Base-by-base conservation (phyloP, 2,888 invertebrate genomes). In the Oegoconia quadripuncta region DNA sequence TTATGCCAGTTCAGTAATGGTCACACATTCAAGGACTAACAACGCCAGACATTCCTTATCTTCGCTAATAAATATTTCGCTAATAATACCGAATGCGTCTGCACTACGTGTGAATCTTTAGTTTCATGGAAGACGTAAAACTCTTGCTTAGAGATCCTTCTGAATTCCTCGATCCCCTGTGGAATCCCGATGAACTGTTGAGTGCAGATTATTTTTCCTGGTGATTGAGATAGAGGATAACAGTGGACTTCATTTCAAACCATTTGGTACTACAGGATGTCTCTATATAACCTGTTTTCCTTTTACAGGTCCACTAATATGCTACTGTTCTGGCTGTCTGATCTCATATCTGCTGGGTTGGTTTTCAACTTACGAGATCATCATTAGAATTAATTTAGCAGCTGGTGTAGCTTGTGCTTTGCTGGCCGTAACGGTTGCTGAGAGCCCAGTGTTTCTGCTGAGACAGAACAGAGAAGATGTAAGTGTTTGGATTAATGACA, bases 401-500 rank as follows among this genome's bases (percentile, higher is more conserved):
- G 33, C 56, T 8, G 61, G 73, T 25, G 55, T 80, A 0, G 13
- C 57, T 0, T 52, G 59, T 8, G 65, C 65, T 0, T 41, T 65
- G 0, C 53, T 81, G 0, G 47, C 77, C 5, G 37, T 68, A 46
- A 43, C 67, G 0, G 67, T 81, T 0, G 68, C 59, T 0, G 87
- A 87, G 34, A 86, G 83, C 34, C 87, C 87, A 0, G 52, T 80
- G 16, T 86, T 47, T 40, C 44, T 81, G 22, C 34, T 87, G 26
- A 68, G 71, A 37, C 66, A 80, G 44, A 77, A 76, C 0, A 66
- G 71, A 32, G 82, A 84, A 36, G 76, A 83, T 63, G 86, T 87
- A 26, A 48, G 54, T 7, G 18, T 31, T 17, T 7, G 4, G 25
- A 5, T 28, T n/a, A 17, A 13, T 26, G 8, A n/a, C 23, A 15